These are phyloP conservation scores for Patella pellucida DNA, from an alignment of 2,888 invertebrate species.

Conservation along the genomic window DNA sequence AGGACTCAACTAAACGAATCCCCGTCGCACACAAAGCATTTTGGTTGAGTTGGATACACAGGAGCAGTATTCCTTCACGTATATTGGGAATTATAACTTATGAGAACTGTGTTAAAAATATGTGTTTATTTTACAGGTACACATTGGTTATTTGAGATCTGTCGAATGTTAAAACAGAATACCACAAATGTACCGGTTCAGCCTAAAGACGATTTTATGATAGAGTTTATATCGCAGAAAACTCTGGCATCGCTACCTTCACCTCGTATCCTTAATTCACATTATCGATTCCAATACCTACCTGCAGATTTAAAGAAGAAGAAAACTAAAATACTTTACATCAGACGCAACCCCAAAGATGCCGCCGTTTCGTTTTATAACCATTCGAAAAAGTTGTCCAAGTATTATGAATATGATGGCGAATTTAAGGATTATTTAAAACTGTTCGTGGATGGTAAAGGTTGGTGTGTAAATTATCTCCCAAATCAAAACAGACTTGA, in stretches of 20 bases:
- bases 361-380: neutral
- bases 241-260: neutral
- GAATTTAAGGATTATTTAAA: slow-evolving; percentile 31
- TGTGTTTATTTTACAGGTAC: neutral
- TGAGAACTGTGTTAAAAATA: too few relatives aligned
- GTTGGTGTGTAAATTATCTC: slow-evolving; percentile 14
- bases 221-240: neutral
- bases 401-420: slow-evolving; percentile 33
- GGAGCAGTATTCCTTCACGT: too few relatives aligned
- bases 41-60: too few relatives aligned
- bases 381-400: slow-evolving; percentile 25
- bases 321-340: neutral
- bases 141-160: neutral
- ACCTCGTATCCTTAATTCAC: neutral
- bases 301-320: neutral
- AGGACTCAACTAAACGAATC: too few relatives aligned
- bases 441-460: slow-evolving; percentile 26
- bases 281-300: neutral
- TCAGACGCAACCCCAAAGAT: neutral
- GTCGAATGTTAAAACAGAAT: neutral
- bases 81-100: too few relatives aligned
- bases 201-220: neutral
- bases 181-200: neutral
- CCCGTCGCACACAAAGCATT: too few relatives aligned
- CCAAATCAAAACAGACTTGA: too few relatives aligned